Evolutionary conservation across 2,797 vertebrate genomes (phyloP).

Genomic region (Petrocephalus sullivani): DNA sequence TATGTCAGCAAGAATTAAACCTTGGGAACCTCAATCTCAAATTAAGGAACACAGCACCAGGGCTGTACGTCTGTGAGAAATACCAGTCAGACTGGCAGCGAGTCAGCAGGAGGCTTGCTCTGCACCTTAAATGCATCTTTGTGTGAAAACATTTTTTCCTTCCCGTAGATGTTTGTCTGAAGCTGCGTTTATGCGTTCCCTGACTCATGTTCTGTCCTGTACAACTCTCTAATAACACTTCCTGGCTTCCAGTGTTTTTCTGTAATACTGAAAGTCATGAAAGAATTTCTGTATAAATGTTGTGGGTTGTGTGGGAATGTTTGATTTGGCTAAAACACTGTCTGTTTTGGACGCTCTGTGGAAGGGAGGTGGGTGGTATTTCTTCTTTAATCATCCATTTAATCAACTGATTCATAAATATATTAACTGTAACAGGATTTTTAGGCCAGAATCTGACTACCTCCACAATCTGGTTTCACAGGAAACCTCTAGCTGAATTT

Average conservation of each 20-base stretch:
- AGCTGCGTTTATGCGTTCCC: neutral
- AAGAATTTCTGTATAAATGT: neutral
- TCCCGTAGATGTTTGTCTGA: neutral
- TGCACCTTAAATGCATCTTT: neutral
- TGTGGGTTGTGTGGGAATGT: neutral
- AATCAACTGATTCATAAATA: neutral
- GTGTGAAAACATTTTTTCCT: neutral
- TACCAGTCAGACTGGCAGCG: neutral
- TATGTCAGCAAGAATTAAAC: slow-evolving; percentile 14
- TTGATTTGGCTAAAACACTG: neutral
- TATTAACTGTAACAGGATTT: neutral
- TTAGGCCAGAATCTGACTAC: neutral
- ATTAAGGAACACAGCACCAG: neutral
- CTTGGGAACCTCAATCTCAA: neutral
- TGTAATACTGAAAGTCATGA: neutral
- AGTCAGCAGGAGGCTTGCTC: neutral
- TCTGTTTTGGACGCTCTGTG: neutral
- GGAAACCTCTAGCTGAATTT: neutral
- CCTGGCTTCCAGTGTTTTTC: neutral
- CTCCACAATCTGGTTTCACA: neutral
- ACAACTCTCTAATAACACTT: neutral
- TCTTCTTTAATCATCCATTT: neutral
- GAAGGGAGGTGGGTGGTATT: neutral
- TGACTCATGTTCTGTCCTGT: neutral
- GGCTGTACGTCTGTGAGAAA: neutral